Evolutionary conservation across 2,113 vertebrate species (phyloP).

Genomic region (Sardina pilchardus): DNA sequence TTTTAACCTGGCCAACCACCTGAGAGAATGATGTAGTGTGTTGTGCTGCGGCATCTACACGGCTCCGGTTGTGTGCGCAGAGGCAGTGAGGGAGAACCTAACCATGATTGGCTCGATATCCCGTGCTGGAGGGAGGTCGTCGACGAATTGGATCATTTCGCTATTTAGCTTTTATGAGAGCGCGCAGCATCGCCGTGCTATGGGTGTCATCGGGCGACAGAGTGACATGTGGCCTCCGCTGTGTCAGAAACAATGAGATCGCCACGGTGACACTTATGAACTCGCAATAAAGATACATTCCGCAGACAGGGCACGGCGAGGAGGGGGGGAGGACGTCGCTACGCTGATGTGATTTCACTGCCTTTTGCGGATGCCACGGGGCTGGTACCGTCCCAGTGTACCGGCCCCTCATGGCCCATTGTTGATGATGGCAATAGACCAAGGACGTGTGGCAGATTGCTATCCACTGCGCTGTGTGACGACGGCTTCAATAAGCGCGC

Average conservation of each 20-base stretch:
- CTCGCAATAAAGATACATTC: slow-evolving; percentile 44
- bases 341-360: slow-evolving; percentile 41
- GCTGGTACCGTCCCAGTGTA: slow-evolving; percentile 17
- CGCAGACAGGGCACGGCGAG: not conserved
- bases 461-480: slow-evolving; percentile 16
- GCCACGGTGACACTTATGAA: slow-evolving; percentile 36
- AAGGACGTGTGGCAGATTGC: not conserved
- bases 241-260: slow-evolving; percentile 27
- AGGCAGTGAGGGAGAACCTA: not conserved
- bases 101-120: slow-evolving; percentile 42
- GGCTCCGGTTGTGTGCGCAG: not conserved
- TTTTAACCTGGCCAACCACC: not conserved
- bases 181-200: slow-evolving; percentile 10
- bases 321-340: not conserved
- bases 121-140: slow-evolving; percentile 26
- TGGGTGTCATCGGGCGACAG: slow-evolving; percentile 34
- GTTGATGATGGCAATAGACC: slow-evolving; percentile 29
- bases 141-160: slow-evolving; percentile 41
- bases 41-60: not conserved
- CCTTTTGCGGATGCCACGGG: slow-evolving; percentile 19
- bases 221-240: slow-evolving; percentile 31
- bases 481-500: slow-evolving; percentile 6
- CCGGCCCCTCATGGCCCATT: slow-evolving; percentile 33
- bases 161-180: slow-evolving; percentile 41
- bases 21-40: not conserved